Conservation (phyloP, 1,140 invertebrate species). For the Drosophila fuyamai region DNA sequence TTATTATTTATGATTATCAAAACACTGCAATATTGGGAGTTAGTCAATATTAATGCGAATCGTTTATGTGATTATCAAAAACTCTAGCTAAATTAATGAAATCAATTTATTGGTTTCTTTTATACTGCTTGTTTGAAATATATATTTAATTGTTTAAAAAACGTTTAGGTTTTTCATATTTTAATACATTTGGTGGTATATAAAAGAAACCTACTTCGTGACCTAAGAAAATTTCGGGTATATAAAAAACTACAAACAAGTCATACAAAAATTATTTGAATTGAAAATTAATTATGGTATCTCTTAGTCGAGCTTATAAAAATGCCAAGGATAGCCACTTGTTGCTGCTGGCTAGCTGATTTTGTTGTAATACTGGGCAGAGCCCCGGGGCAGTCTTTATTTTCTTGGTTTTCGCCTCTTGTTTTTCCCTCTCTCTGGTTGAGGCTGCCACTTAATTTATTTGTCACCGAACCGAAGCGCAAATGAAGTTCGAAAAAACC, state of each 20-base stretch:
- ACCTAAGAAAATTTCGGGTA: too few species aligned
- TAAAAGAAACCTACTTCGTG: too few species aligned
- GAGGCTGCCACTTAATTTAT: slow-evolving; percentile 74
- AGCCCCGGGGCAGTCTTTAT: slow-evolving; percentile 46
- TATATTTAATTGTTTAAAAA: too few species aligned
- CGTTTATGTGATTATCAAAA: not conserved
- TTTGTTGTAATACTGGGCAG: slow-evolving; percentile 54
- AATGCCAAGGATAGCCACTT: not conserved
- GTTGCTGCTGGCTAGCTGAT: slow-evolving; percentile 16
- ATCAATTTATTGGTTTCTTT: too few species aligned
- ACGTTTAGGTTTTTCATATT: too few species aligned
- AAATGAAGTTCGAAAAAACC: slow-evolving; percentile 77
- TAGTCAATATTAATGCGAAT: slow-evolving; percentile 1
- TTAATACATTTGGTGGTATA: too few species aligned
- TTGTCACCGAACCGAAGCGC: slow-evolving; percentile 81
- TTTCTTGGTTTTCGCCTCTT: slow-evolving; percentile 29
- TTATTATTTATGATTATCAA: not conserved
- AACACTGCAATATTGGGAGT: not conserved
- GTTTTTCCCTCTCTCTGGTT: slow-evolving; percentile 35
- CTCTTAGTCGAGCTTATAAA: not conserved
- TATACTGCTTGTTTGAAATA: too few species aligned
- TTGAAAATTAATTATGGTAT: not conserved
- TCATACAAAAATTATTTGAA: too few species aligned
- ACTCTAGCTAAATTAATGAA: too few species aligned
- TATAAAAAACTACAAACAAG: too few species aligned